Conservation (phyloP, 2,797 vertebrate genomes). For the Buphagus erythrorhynchus region DNA sequence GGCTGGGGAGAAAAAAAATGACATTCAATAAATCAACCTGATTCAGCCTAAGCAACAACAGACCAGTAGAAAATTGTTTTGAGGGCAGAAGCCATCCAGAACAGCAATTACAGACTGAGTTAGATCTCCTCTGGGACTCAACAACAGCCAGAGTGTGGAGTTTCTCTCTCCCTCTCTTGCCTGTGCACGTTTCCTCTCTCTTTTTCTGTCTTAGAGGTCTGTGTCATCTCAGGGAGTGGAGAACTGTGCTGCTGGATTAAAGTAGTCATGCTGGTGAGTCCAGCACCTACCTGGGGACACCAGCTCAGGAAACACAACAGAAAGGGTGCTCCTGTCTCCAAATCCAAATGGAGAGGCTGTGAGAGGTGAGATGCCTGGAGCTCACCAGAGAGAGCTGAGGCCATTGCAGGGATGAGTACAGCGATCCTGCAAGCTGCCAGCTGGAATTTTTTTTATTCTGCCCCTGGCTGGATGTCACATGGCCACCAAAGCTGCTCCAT, state of each 20-base stretch:
- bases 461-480: background rate
- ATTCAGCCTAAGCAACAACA: conserved; percentile 45
- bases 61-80: conserved; percentile 60
- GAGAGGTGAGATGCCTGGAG: background rate
- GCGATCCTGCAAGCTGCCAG: background rate
- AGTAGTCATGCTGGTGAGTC: background rate
- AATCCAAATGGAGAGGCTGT: background rate
- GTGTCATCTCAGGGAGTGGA: background rate
- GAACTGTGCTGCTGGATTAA: background rate
- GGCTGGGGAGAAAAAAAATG: conserved; percentile 39
- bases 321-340: background rate
- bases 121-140: conserved; percentile 41
- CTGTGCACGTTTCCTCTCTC: fast-evolving
- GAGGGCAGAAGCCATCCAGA: conserved; percentile 65
- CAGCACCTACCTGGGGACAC: background rate
- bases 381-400: background rate
- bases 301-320: background rate
- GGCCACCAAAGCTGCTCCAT: background rate
- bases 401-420: background rate
- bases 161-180: background rate
- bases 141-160: background rate
- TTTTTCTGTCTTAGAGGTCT: background rate
- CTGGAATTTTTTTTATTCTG: background rate
- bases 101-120: conserved; percentile 66
- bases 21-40: conserved; percentile 60